Conservation (phyloP, 2,113 vertebrate genomes). For the Lichenostomus cassidix region DNA sequence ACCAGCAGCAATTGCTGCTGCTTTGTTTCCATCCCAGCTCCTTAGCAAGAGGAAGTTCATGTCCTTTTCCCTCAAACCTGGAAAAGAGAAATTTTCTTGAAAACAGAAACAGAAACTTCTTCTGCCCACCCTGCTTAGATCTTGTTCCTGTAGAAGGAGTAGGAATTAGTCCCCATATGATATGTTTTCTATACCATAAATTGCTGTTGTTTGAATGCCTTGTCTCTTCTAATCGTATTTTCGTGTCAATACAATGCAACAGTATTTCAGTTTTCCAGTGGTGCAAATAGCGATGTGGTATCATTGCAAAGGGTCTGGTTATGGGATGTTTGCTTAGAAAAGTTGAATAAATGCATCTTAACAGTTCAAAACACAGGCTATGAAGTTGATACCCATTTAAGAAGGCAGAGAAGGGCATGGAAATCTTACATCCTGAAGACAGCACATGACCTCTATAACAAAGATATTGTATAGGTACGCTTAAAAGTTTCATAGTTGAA, state of each 20-base stretch:
- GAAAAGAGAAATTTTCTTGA: background rate
- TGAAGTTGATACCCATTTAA: background rate
- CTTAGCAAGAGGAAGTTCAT: fast-evolving
- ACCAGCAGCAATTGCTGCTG: background rate
- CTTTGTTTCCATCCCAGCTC: background rate
- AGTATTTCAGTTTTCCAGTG: background rate
- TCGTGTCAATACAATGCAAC: background rate
- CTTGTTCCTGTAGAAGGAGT: background rate
- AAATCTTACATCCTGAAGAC: background rate
- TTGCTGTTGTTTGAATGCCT: background rate
- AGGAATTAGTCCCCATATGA: background rate
- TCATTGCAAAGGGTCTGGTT: background rate
- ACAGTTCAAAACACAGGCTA: background rate
- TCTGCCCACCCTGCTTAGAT: background rate
- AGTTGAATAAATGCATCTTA: background rate
- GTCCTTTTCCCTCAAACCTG: background rate
- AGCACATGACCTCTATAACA: background rate
- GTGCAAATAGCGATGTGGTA: fast-evolving
- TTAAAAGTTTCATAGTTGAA: background rate
- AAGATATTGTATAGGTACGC: no score
- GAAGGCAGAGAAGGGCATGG: background rate
- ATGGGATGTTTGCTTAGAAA: background rate
- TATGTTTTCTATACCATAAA: background rate
- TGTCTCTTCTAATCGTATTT: background rate
- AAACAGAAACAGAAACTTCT: no score